phyloP scores from a whole-genome alignment of 2,113 vertebrate species.

The Hippocampus abdominalis region DNA sequence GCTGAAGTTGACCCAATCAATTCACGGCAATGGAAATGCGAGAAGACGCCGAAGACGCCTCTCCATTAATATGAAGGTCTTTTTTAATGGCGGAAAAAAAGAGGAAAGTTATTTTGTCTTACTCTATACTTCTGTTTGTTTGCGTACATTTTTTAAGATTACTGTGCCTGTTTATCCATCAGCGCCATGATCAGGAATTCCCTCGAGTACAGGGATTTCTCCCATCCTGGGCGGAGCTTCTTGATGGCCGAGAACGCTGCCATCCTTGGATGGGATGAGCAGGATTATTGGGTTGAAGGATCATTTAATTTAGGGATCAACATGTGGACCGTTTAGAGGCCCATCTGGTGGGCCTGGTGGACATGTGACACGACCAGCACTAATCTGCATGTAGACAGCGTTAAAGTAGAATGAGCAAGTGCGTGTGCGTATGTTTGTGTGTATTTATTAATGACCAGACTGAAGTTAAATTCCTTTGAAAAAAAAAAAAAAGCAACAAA shows the following conservation, averaged over 20 bases:
- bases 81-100: not conserved
- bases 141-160: not conserved
- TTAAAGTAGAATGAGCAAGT: conserved; percentile 7
- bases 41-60: not conserved
- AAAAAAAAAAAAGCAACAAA: not conserved
- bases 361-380: conserved; percentile 43
- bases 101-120: too few species aligned
- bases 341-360: conserved; percentile 59
- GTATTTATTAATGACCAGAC: not conserved
- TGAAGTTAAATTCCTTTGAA: not conserved
- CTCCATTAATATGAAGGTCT: not conserved
- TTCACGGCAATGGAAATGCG: not conserved
- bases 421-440: not conserved
- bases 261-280: conserved; percentile 59
- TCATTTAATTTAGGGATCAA: conserved; percentile 68
- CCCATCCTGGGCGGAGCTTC: conserved; percentile 21
- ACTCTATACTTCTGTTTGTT: not conserved
- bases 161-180: not conserved
- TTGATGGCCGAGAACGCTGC: conserved; percentile 17
- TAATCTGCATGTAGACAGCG: conserved; percentile 34
- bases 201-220: conserved; percentile 43
- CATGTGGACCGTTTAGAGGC: conserved; percentile 51
- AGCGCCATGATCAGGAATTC: conserved; percentile 30
- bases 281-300: conserved; percentile 64
- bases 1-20: not conserved